Conservation (phyloP, 2,797 vertebrate genomes). For the Pagetopsis macropterus region DNA sequence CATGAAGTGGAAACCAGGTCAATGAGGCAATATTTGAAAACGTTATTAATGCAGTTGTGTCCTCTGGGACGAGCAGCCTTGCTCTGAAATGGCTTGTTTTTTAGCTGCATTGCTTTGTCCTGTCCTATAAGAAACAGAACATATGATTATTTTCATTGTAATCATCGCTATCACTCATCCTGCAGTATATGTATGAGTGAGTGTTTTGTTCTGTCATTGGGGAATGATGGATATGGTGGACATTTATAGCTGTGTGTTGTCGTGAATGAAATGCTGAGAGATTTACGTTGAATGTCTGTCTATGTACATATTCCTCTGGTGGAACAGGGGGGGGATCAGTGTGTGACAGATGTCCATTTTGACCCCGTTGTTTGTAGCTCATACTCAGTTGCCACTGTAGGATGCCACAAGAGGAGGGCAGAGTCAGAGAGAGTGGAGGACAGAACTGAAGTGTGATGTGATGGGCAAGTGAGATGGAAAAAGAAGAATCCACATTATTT, state of each 20-base stretch:
- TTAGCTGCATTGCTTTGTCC: background rate
- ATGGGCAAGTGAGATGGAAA: background rate
- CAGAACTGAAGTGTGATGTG: background rate
- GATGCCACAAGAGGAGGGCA: background rate
- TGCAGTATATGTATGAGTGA: background rate
- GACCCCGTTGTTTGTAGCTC: conserved; percentile 18
- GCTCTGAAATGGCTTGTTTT: conserved; percentile 9
- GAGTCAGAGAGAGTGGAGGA: background rate
- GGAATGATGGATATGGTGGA: conserved; percentile 9
- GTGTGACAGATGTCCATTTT: conserved; percentile 5
- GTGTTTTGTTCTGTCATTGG: background rate
- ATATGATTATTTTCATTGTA: background rate
- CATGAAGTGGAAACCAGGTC: conserved; percentile 4
- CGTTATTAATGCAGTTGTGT: conserved; percentile 27
- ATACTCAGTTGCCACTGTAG: background rate
- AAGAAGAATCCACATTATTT: conserved; percentile 3
- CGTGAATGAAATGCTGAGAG: conserved; percentile 12
- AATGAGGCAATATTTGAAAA: conserved; percentile 20
- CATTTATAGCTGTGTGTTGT: conserved; percentile 29
- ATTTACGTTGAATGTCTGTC: conserved; percentile 26
- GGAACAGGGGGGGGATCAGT: background rate
- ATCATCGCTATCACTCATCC: background rate
- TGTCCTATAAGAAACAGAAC: conserved; percentile 1
- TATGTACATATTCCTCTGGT: background rate
- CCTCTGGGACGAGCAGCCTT: conserved; percentile 15